Conservation (phyloP, 2,888 invertebrate genomes). For the Trisateles emortualis region DNA sequence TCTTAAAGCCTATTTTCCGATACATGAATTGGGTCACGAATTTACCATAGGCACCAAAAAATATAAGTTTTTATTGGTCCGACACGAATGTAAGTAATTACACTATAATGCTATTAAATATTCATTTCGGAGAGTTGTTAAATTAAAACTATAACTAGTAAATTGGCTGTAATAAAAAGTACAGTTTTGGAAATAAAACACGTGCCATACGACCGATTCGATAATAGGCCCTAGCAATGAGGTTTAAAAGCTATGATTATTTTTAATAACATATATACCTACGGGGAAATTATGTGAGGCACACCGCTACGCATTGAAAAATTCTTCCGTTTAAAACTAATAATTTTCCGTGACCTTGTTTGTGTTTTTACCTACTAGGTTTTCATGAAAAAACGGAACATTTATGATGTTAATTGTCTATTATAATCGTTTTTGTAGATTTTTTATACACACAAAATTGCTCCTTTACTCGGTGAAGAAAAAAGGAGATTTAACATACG, state of each 20-base stretch:
- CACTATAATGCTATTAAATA: constrained; percentile 49
- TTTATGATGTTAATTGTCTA: no score
- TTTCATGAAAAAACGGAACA: no score
- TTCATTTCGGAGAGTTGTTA: constrained; percentile 51
- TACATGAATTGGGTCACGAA: constrained; percentile 18
- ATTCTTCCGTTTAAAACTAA: neutral
- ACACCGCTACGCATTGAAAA: neutral
- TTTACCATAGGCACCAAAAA: constrained; percentile 2
- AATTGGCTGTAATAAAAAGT: constrained; percentile 51
- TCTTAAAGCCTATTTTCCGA: constrained; percentile 14
- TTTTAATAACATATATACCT: constrained; percentile 7
- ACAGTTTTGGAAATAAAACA: constrained; percentile 46
- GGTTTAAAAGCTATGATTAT: constrained; percentile 15
- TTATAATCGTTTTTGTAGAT: no score
- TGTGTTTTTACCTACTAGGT: neutral
- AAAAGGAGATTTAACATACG: no score
- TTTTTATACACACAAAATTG: no score
- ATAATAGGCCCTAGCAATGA: constrained; percentile 33
- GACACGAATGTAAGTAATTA: constrained; percentile 50
- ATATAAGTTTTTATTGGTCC: constrained; percentile 24
- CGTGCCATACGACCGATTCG: constrained; percentile 30
- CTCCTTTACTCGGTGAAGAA: no score
- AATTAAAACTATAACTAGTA: constrained; percentile 53
- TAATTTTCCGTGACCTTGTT: neutral
- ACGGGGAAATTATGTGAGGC: neutral